Percentiles rank a stretch among this genome's conserved stretches.
Evolutionary conservation across 2,888 invertebrate genomes (phyloP).

Genomic region (Physocephala rufipes): DNA sequence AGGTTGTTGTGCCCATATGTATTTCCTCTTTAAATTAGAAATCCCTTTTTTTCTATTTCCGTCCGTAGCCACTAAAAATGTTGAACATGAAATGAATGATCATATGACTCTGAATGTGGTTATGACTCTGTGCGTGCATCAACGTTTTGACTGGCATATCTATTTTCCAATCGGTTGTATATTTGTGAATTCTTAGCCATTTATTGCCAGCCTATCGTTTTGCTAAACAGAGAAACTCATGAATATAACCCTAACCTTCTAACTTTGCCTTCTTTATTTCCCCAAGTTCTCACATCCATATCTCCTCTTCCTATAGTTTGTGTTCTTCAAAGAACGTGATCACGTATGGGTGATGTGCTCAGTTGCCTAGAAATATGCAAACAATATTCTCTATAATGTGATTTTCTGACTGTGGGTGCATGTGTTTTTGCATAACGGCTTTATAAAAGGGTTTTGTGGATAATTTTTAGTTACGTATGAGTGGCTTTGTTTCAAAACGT

Average conservation of each 20-base stretch:
- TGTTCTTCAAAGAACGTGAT: background rate
- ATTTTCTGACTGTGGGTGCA: background rate
- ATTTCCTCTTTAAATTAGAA: no score
- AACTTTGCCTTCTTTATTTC: no score
- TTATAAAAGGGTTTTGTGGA: slow-evolving; percentile 23
- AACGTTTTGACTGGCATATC: slow-evolving; percentile 5
- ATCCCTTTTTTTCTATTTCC: no score
- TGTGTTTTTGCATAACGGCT: background rate
- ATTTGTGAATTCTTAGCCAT: no score
- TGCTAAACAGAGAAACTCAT: background rate
- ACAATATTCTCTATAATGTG: slow-evolving; percentile 17
- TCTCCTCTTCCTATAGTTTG: no score
- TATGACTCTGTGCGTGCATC: background rate
- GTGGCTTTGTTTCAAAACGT: background rate
- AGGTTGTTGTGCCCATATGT: no score
- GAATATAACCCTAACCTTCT: background rate
- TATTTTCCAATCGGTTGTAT: background rate
- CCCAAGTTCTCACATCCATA: no score
- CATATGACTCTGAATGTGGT: no score
- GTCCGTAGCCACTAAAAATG: no score
- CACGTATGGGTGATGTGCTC: slow-evolving; percentile 11
- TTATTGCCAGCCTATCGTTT: no score
- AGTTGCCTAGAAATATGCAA: slow-evolving; percentile 27
- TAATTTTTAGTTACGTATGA: slow-evolving; percentile 19
- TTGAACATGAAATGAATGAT: no score